A percentile compares a stretch with the other conserved stretches of the same genome.
phyloP scores from a whole-genome alignment of 2,888 invertebrate species.

The Ischnus inquisitorius region DNA sequence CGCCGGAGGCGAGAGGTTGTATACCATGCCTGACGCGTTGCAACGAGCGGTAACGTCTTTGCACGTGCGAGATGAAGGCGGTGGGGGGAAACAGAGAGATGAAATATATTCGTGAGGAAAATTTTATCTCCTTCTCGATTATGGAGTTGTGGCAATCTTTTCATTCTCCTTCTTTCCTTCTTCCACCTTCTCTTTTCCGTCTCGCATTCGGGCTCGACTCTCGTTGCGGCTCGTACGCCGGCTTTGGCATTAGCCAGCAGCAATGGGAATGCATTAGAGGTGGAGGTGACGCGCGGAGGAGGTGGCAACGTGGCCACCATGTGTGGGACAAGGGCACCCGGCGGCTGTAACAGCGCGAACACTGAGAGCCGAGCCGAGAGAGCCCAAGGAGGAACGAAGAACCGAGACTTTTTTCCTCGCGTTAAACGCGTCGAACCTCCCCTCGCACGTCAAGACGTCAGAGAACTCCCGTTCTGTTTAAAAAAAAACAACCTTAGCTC shows the following conservation, averaged over 20 bases:
- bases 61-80: slow-evolving; percentile 43
- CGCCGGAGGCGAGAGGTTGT: slow-evolving; percentile 25
- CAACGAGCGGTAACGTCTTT: slow-evolving; percentile 44
- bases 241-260: slow-evolving; percentile 63
- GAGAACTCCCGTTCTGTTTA: not conserved
- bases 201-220: slow-evolving; percentile 16
- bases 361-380: not conserved
- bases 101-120: slow-evolving; percentile 16
- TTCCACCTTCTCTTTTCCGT: slow-evolving; percentile 21
- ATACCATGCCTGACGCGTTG: not conserved
- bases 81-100: slow-evolving; percentile 17
- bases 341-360: slow-evolving; percentile 24
- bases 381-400: not conserved
- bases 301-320: slow-evolving; percentile 83
- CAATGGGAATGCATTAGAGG: slow-evolving; percentile 81
- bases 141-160: not conserved
- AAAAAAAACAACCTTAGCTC: not conserved
- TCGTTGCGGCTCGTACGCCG: not conserved
- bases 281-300: slow-evolving; percentile 71
- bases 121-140: slow-evolving; percentile 32
- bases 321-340: slow-evolving; percentile 72
- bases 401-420: slow-evolving; percentile 1
- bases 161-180: slow-evolving; percentile 12
- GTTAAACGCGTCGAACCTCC: not conserved
- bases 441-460: not conserved